Evolutionary conservation across 1,140 invertebrate species (phyloP).

Genomic region (Pseudomyrmex dendroicus): DNA sequence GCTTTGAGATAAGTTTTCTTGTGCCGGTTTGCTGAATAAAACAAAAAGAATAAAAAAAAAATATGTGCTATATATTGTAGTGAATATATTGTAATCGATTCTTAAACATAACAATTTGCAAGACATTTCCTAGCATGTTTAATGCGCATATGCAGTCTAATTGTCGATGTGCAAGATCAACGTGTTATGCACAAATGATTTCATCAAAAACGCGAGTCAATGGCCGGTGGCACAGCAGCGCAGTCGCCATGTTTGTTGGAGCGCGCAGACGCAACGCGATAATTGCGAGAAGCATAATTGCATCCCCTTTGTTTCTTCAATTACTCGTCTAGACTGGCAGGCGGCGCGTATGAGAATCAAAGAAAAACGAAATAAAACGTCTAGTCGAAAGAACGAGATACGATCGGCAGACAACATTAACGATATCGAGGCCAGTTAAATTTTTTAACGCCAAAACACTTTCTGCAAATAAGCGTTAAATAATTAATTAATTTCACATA

Average conservation of each 20-base stretch:
- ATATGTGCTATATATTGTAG: not conserved
- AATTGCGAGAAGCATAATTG: conserved; percentile 78
- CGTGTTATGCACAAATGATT: conserved; percentile 70
- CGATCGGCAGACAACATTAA: conserved; percentile 33
- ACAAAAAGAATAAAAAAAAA: not conserved
- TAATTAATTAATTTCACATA: not conserved
- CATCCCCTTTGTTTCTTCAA: conserved; percentile 82
- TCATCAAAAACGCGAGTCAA: conserved; percentile 72
- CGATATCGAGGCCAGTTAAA: conserved; percentile 19
- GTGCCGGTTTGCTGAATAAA: not conserved
- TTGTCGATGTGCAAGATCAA: not conserved
- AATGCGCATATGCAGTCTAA: not conserved
- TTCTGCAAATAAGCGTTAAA: too few species aligned
- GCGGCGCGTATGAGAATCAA: conserved; percentile 23
- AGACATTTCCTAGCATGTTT: not conserved
- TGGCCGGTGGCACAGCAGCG: conserved; percentile 47
- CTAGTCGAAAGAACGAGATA: conserved; percentile 22
- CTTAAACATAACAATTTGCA: not conserved
- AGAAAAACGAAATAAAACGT: not conserved
- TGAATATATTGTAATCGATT: not conserved
- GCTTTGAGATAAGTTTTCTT: not conserved
- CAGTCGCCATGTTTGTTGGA: conserved; percentile 65
- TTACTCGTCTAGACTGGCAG: conserved; percentile 77
- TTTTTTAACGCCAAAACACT: conserved; percentile 46
- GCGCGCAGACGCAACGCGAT: conserved; percentile 61